phyloP scores from a whole-genome alignment of 35 echinoderm and acorn worm species.

The Ptychodera flava region DNA sequence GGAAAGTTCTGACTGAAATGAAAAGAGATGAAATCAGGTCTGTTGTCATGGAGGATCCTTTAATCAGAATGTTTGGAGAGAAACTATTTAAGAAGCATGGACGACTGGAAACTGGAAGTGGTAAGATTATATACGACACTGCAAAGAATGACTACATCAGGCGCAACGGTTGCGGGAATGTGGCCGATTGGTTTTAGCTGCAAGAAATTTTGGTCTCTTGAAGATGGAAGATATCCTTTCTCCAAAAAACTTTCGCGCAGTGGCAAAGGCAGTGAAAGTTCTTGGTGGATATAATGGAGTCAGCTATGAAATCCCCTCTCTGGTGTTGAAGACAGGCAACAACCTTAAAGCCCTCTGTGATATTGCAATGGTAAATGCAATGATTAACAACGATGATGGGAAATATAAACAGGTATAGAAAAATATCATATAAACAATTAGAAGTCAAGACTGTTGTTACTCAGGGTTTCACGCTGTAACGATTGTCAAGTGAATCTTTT shows the following conservation, averaged over 20 bases:
- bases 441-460: too few species aligned
- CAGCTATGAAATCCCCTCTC: not conserved
- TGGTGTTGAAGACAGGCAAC: not conserved
- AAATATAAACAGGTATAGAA: not conserved
- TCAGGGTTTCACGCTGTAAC: too few species aligned
- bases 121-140: not conserved
- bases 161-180: not conserved
- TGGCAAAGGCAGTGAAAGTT: not conserved
- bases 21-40: not conserved
- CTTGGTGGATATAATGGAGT: not conserved
- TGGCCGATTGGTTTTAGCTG: not conserved
- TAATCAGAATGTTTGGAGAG: not conserved
- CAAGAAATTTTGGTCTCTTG: not conserved
- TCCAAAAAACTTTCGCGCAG: not conserved
- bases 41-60: not conserved
- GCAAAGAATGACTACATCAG: not conserved
- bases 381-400: not conserved
- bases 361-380: not conserved
- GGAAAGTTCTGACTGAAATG: not conserved
- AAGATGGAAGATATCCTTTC: not conserved
- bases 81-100: not conserved
- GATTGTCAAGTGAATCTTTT: too few species aligned
- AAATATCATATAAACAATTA: too few species aligned
- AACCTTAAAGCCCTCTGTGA: not conserved
- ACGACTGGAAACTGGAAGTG: not conserved